These are phyloP conservation scores for Rana temporaria DNA, from an alignment of 2,113 vertebrate genomes.

Conservation along the genomic window DNA sequence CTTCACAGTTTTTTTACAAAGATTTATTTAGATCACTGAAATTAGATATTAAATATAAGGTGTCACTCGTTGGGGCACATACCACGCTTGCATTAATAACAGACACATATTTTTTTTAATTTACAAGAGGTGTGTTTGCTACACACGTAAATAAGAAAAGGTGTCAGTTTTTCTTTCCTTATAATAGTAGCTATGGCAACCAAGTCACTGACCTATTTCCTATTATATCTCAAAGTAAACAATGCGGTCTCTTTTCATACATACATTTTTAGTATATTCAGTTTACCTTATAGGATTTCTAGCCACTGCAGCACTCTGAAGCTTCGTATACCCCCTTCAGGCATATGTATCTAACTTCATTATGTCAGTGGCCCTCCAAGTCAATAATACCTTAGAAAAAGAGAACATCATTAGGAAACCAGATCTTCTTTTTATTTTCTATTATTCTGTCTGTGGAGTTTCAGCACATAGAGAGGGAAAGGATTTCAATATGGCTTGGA, in stretches of 20 bases:
- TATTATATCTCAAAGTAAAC: conserved; percentile 68
- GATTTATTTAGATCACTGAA: no score
- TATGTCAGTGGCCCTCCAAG: conserved; percentile 44
- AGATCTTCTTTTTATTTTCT: conserved; percentile 40
- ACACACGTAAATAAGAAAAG: conserved; percentile 63
- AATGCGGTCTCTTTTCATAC: conserved; percentile 61
- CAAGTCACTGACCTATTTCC: conserved; percentile 73
- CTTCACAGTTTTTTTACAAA: no score
- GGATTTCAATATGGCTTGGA: background rate
- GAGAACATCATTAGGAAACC: conserved; percentile 35
- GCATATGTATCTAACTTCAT: background rate
- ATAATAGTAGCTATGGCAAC: conserved; percentile 76
- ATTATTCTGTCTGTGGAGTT: background rate
- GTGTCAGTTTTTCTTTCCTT: conserved; percentile 71
- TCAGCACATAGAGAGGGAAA: conserved; percentile 22
- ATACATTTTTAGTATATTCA: conserved; percentile 37
- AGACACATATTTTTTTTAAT: conserved; percentile 38
- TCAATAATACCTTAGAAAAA: conserved; percentile 12
- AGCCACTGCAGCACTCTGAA: background rate
- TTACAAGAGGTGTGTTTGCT: conserved; percentile 60
- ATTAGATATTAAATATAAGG: no score
- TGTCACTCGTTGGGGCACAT: no score
- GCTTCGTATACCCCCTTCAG: background rate
- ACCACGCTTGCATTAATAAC: no score
- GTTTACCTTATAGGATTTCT: conserved; percentile 53